Conservation (phyloP, 2,888 invertebrate species). For the Crocallis elinguaria region DNA sequence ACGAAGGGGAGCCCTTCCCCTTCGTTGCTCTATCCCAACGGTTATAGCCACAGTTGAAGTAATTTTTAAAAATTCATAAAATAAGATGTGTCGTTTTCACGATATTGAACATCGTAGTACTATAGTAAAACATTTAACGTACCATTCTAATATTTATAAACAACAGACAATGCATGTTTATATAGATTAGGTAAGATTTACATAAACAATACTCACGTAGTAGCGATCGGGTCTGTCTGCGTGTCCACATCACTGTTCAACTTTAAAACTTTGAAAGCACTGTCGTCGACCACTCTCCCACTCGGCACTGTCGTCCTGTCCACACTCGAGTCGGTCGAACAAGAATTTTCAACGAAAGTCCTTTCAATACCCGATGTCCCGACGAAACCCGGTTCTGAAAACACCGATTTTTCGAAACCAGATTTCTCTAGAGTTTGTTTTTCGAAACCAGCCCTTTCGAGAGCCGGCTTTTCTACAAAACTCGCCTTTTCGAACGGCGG, state of each 20-base stretch:
- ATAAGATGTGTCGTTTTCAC: too few relatives aligned
- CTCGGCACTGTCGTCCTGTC: slow-evolving; percentile 24
- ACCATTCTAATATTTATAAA: too few relatives aligned
- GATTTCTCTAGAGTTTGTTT: background rate
- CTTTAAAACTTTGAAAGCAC: slow-evolving; percentile 62
- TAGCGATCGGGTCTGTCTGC: slow-evolving; percentile 43
- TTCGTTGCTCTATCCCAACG: too few relatives aligned
- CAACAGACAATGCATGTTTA: too few relatives aligned
- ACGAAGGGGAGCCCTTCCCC: too few relatives aligned
- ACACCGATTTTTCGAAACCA: background rate
- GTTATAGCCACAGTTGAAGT: too few relatives aligned
- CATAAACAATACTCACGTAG: slow-evolving; percentile 54
- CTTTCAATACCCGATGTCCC: slow-evolving; percentile 4
- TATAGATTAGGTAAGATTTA: background rate
- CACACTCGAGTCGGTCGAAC: slow-evolving; percentile 53
- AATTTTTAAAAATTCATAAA: too few relatives aligned
- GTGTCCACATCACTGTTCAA: slow-evolving; percentile 49
- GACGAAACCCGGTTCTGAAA: background rate
- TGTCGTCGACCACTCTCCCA: slow-evolving; percentile 18
- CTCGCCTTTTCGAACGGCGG: slow-evolving; percentile 31
- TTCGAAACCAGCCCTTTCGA: background rate
- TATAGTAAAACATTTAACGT: too few relatives aligned
- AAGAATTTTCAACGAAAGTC: slow-evolving; percentile 30
- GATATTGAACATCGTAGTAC: too few relatives aligned
- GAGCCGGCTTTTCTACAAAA: background rate